Conservation (phyloP, 2,888 invertebrate genomes). For the Alcis repandata region DNA sequence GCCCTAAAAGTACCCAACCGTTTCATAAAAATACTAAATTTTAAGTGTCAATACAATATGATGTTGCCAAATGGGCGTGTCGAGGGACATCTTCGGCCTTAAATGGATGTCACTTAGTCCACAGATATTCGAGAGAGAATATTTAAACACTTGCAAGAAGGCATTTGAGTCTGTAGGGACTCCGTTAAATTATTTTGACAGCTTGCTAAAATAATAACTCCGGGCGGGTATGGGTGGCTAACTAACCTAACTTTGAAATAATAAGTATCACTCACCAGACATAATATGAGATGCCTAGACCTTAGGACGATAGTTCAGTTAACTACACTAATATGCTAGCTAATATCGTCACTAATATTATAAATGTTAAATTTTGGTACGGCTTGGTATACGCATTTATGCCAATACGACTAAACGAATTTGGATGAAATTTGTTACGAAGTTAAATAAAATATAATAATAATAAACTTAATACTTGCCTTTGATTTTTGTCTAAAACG, state of each 20-base stretch:
- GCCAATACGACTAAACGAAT: too few species aligned
- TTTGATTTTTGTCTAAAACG: too few species aligned
- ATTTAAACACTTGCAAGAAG: constrained; percentile 37
- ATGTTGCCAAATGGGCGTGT: constrained; percentile 16
- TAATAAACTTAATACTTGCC: too few species aligned
- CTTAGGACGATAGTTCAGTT: neutral
- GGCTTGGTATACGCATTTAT: too few species aligned
- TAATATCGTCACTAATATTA: too few species aligned
- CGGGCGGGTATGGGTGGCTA: neutral
- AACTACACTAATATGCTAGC: too few species aligned
- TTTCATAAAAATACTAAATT: constrained; percentile 25
- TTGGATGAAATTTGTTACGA: too few species aligned
- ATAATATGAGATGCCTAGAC: neutral
- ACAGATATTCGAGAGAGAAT: constrained; percentile 28
- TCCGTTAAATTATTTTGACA: constrained; percentile 29
- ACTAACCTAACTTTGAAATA: constrained; percentile 12
- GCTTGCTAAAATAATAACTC: constrained; percentile 30
- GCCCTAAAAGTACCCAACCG: constrained; percentile 5
- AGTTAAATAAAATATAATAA: too few species aligned
- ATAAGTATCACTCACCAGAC: neutral
- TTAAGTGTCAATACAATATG: constrained; percentile 31
- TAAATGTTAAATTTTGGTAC: too few species aligned
- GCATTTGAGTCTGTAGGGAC: constrained; percentile 24
- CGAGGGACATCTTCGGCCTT: constrained; percentile 18
- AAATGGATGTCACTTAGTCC: constrained; percentile 32